These are phyloP conservation scores for Phortica magna DNA, from an alignment of 2,888 invertebrate species.

Conservation along the genomic window DNA sequence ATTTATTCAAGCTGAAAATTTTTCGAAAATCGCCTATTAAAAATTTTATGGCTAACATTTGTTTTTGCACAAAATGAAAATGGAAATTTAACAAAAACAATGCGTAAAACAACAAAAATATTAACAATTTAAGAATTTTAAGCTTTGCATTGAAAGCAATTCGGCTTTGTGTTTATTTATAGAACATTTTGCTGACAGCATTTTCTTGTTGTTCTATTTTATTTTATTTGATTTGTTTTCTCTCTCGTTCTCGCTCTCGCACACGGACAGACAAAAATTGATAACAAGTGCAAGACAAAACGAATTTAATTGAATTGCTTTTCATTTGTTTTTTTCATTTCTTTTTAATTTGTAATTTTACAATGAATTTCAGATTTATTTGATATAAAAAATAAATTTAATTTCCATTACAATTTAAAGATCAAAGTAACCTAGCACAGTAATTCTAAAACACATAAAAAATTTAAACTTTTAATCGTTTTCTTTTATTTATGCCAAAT, in stretches of 20 bases:
- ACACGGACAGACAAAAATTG: not conserved
- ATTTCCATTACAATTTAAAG: too few species aligned
- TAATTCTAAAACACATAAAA: too few species aligned
- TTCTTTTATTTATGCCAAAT: too few species aligned
- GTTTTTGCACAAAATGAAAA: not conserved
- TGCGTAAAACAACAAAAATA: not conserved
- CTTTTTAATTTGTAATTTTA: not conserved
- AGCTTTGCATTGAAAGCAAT: not conserved
- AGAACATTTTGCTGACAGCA: not conserved
- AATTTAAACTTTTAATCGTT: too few species aligned
- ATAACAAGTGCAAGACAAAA: not conserved
- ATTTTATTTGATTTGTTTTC: not conserved
- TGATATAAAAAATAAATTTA: not conserved
- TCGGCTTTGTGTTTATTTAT: not conserved
- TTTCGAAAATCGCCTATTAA: slow-evolving; percentile 12
- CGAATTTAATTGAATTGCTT: not conserved
- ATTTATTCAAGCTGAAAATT: slow-evolving; percentile 17
- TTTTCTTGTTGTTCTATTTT: not conserved
- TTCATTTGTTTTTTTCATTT: not conserved
- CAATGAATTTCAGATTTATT: not conserved
- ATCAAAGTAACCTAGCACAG: too few species aligned
- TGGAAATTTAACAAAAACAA: not conserved
- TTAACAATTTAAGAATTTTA: not conserved
- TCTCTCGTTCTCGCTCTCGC: not conserved
- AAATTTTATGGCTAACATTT: slow-evolving; percentile 4